These are phyloP conservation scores for Meteorus cinctellus DNA, from an alignment of 2,888 invertebrate genomes.

Conservation along the genomic window DNA sequence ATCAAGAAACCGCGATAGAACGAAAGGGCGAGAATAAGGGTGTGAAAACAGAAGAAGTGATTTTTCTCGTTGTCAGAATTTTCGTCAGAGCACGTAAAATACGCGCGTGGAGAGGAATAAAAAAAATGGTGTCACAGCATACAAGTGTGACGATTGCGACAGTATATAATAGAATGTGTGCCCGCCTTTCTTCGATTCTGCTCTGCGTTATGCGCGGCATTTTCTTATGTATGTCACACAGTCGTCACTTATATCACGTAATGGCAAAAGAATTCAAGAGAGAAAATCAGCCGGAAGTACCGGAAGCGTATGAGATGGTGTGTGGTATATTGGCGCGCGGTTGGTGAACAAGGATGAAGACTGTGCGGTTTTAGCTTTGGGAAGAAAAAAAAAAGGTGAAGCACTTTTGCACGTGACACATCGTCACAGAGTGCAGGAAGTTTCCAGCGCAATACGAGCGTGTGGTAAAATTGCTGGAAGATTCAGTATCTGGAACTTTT, in stretches of 20 bases:
- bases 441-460: conserved; percentile 30
- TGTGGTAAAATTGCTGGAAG: conserved; percentile 22
- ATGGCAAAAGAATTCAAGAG: conserved; percentile 42
- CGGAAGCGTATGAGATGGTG: conserved; percentile 47
- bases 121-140: conserved; percentile 1
- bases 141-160: conserved; percentile 22
- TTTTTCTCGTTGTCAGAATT: conserved; percentile 29
- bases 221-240: conserved; percentile 7
- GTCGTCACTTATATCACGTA: conserved; percentile 40
- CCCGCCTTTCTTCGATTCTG: conserved; percentile 45
- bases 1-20: not conserved
- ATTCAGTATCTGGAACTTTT: conserved; percentile 44
- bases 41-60: conserved; percentile 8
- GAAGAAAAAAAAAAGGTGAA: conserved; percentile 33
- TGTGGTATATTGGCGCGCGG: not conserved
- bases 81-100: not conserved
- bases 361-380: conserved; percentile 12
- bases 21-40: not conserved
- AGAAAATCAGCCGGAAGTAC: conserved; percentile 52
- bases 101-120: not conserved
- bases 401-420: conserved; percentile 47
- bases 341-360: not conserved
- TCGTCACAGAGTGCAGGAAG: conserved; percentile 26
- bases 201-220: conserved; percentile 36
- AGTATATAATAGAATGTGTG: conserved; percentile 4